These are phyloP conservation scores for Dendrophyllia cribrosa DNA, from an alignment of 64 coral and sea anemone genomes.

Conservation along the genomic window DNA sequence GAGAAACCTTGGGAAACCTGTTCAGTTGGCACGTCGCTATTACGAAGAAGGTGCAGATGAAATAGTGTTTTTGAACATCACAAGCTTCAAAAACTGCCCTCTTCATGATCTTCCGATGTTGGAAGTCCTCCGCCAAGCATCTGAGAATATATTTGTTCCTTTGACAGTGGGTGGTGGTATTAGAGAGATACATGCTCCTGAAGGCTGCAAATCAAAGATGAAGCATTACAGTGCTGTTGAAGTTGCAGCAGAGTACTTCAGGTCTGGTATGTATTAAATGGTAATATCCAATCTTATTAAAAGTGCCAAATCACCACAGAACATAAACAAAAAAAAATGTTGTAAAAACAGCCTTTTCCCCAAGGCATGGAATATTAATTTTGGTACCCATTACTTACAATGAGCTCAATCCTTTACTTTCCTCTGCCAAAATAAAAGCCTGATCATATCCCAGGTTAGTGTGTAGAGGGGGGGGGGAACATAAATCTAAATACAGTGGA, in stretches of 20 bases:
- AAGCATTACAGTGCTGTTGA: constrained; percentile 67
- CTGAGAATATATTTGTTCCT: constrained; percentile 72
- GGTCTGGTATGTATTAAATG: constrained; percentile 47
- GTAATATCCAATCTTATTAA: too few relatives aligned
- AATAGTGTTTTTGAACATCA: constrained; percentile 72
- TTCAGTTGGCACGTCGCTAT: constrained; percentile 59
- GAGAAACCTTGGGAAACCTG: constrained; percentile 65
- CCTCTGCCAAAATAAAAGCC: too few relatives aligned
- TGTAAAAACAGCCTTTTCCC: too few relatives aligned
- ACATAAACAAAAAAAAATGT: too few relatives aligned
- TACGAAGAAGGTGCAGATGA: constrained; percentile 74
- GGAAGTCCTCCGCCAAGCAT: constrained; percentile 61
- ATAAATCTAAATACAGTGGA: too few relatives aligned
- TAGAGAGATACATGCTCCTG: constrained; percentile 33
- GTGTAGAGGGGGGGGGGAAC: too few relatives aligned
- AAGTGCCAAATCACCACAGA: too few relatives aligned
- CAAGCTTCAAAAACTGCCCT: constrained; percentile 73
- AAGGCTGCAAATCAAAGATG: constrained; percentile 8
- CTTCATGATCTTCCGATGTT: constrained; percentile 74
- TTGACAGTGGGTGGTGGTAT: constrained; percentile 74
- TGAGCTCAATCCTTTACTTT: too few relatives aligned
- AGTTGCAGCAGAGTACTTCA: constrained; percentile 72
- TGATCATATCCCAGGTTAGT: too few relatives aligned
- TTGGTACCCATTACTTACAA: too few relatives aligned
- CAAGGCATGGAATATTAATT: too few relatives aligned